A percentile compares a stretch with the other conserved stretches of the same genome.
These are phyloP conservation scores for Scatophagus argus DNA, from an alignment of 2,113 vertebrate genomes.

Conservation along the genomic window DNA sequence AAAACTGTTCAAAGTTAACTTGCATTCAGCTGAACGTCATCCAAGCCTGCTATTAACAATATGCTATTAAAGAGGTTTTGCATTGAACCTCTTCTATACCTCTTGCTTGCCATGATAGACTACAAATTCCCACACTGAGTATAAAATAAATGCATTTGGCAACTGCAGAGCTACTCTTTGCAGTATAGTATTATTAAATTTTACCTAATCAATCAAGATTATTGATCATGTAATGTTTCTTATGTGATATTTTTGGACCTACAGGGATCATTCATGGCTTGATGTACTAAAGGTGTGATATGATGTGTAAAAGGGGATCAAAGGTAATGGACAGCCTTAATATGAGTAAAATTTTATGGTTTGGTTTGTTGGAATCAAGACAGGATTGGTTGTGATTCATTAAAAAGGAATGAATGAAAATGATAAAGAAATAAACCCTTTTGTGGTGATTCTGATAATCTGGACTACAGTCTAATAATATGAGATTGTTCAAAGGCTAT, in stretches of 20 bases:
- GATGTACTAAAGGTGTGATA: not conserved
- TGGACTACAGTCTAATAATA: not conserved
- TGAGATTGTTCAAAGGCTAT: not conserved
- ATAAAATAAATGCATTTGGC: not conserved
- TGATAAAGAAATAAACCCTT: not conserved
- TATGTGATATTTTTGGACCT: constrained; percentile 8
- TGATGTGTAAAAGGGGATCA: not conserved
- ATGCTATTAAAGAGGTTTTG: not conserved
- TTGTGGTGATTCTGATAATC: not conserved
- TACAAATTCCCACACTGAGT: constrained; percentile 2
- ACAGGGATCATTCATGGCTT: not conserved
- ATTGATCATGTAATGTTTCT: constrained; percentile 2
- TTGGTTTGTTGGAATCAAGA: not conserved
- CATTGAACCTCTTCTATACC: not conserved
- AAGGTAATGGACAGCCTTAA: not conserved
- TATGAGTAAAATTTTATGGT: not conserved
- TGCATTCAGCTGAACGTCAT: constrained; percentile 14
- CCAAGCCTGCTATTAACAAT: not conserved
- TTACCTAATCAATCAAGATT: constrained; percentile 13
- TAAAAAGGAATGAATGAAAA: not conserved
- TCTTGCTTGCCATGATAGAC: not conserved
- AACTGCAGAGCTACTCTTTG: constrained; percentile 18
- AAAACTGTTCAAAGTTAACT: constrained; percentile 4
- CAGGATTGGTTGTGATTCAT: not conserved
- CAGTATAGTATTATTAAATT: not conserved